These are phyloP conservation scores for Oligia latruncula DNA, from an alignment of 2,888 invertebrate genomes.

Conservation along the genomic window DNA sequence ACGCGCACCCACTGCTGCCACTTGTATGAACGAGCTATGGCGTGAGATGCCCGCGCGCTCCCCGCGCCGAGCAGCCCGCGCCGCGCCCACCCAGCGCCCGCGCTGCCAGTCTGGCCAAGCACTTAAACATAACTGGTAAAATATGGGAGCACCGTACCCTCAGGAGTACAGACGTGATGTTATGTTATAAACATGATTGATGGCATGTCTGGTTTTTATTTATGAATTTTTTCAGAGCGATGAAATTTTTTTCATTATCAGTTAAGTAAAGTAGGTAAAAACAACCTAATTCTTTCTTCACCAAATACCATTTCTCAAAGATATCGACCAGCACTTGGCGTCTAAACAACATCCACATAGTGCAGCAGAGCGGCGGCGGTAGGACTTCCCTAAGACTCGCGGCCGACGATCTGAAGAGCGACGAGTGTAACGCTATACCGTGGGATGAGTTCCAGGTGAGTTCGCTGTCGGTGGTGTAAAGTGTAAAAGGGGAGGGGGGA, in stretches of 20 bases:
- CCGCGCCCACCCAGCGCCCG: no score
- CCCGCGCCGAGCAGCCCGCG: no score
- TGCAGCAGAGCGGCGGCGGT: conserved; percentile 79
- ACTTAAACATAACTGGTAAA: neutral
- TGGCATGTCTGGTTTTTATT: neutral
- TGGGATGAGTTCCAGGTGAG: conserved; percentile 98
- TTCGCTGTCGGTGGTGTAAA: conserved; percentile 19
- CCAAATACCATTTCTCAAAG: conserved; percentile 79
- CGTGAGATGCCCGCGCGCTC: no score
- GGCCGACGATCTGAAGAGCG: conserved; percentile 91
- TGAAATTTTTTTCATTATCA: neutral
- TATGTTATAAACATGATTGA: neutral
- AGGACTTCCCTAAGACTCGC: conserved; percentile 78
- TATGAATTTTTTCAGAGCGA: neutral
- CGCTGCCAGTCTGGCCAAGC: no score
- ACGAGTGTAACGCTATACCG: conserved; percentile 96
- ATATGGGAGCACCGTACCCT: neutral
- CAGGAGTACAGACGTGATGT: neutral
- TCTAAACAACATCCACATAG: conserved; percentile 83
- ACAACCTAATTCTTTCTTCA: neutral
- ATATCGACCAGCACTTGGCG: conserved; percentile 90
- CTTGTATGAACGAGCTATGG: no score
- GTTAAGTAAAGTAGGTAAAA: neutral
- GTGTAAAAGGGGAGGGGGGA: neutral
- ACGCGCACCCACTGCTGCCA: no score